A percentile compares a stretch with the other conserved stretches of the same genome.
Evolutionary conservation across 2,888 invertebrate genomes (phyloP).

Genomic region (Thysanoteuthis rhombus): DNA sequence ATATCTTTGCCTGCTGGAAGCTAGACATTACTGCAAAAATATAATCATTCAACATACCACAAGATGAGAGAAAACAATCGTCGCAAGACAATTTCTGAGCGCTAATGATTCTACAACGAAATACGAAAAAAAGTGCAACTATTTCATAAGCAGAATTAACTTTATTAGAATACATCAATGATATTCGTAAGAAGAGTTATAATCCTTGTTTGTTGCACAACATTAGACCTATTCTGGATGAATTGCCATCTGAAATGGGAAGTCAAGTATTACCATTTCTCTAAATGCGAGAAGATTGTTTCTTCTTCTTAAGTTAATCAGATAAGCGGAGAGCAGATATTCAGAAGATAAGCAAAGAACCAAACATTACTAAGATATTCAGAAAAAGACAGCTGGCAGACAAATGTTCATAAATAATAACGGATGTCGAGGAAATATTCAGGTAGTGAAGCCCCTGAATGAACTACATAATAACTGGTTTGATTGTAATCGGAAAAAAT

Average conservation of each 20-base stretch:
- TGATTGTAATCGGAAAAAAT: too few species aligned
- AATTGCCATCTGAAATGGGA: not conserved
- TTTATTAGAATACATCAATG: too few species aligned
- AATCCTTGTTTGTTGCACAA: not conserved
- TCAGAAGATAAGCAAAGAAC: not conserved
- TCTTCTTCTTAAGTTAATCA: not conserved
- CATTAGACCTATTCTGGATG: not conserved
- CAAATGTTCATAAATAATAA: not conserved
- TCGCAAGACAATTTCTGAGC: too few species aligned
- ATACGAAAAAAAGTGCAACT: not conserved
- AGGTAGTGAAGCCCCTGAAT: too few species aligned
- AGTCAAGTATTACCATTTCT: not conserved
- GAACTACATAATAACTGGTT: too few species aligned
- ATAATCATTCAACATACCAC: too few species aligned
- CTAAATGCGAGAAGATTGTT: not conserved
- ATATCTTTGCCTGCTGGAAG: too few species aligned
- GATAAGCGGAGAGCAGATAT: not conserved
- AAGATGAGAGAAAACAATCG: too few species aligned
- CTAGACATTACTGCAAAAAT: too few species aligned
- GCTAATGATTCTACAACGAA: too few species aligned
- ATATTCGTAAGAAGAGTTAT: not conserved
- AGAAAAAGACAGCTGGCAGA: not conserved
- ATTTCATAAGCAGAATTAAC: not conserved
- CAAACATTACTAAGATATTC: not conserved
- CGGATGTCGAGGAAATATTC: not conserved